A percentile compares a stretch with the other conserved stretches of the same genome.
phyloP scores from a whole-genome alignment of 1,140 invertebrate genomes.

The Palaemon carinicauda region DNA sequence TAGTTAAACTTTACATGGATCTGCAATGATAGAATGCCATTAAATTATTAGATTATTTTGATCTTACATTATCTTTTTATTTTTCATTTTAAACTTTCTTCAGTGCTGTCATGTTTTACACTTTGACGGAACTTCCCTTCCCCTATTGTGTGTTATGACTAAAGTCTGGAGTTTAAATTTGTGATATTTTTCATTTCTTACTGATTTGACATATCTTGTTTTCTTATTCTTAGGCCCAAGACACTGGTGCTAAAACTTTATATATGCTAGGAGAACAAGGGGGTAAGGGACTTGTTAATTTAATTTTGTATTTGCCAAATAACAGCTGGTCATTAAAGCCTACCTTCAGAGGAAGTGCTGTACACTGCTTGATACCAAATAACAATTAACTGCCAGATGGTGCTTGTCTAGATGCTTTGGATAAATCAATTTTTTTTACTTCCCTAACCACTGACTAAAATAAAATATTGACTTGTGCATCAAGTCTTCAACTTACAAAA shows the following conservation, averaged over 20 bases:
- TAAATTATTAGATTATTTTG: neutral
- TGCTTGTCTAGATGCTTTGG: no score
- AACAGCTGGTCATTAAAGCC: neutral
- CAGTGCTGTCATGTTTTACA: neutral
- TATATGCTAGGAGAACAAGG: slow-evolving; percentile 95
- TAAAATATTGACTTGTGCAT: no score
- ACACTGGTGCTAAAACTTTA: slow-evolving; percentile 92
- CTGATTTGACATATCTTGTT: slow-evolving; percentile 60
- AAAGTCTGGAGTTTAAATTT: neutral
- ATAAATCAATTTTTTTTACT: no score
- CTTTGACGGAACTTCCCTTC: slow-evolving; percentile 58
- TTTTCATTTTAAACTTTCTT: neutral
- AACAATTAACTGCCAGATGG: no score
- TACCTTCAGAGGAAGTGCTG: no score
- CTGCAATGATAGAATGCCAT: neutral
- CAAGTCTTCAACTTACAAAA: no score
- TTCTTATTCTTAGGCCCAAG: slow-evolving; percentile 84
- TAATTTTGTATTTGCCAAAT: neutral
- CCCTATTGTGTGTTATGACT: no score
- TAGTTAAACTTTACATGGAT: no score
- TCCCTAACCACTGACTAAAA: no score
- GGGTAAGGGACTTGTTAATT: slow-evolving; percentile 78
- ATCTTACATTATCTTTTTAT: neutral
- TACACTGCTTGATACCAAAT: no score
- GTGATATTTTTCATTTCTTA: neutral